These are phyloP conservation scores for Leontopithecus rosalia DNA, from an alignment of 2,797 vertebrate species.

Conservation along the genomic window DNA sequence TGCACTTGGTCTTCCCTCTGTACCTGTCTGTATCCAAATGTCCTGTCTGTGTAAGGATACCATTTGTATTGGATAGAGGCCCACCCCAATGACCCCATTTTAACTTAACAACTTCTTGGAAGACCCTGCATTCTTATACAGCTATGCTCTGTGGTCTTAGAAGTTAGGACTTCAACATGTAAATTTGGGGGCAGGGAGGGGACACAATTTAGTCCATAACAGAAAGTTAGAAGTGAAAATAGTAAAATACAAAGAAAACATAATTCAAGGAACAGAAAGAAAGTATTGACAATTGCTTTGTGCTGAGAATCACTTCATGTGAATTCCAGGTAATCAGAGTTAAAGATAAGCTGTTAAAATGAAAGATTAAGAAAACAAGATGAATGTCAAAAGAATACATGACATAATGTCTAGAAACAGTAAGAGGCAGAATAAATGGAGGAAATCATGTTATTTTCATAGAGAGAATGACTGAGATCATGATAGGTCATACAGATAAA, in stretches of 20 bases:
- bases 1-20: neutral
- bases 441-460: neutral
- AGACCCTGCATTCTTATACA: neutral
- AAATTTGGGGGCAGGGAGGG: neutral
- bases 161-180: neutral
- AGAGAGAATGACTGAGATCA: neutral
- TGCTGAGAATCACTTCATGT: neutral
- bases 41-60: neutral
- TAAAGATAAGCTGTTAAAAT: neutral
- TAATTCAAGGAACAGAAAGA: neutral
- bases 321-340: neutral
- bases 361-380: neutral
- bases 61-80: neutral
- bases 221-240: neutral
- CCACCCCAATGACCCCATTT: neutral
- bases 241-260: neutral
- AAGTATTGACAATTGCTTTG: neutral
- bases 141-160: neutral
- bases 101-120: neutral
- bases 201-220: neutral
- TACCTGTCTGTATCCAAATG: neutral
- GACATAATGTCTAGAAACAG: neutral
- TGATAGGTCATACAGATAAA: neutral
- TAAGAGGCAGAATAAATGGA: neutral
- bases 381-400: neutral